A percentile compares a stretch with the other conserved stretches of the same genome.
Evolutionary conservation across 2,888 invertebrate genomes (phyloP).

Genomic region (Microplitis deprimator): DNA sequence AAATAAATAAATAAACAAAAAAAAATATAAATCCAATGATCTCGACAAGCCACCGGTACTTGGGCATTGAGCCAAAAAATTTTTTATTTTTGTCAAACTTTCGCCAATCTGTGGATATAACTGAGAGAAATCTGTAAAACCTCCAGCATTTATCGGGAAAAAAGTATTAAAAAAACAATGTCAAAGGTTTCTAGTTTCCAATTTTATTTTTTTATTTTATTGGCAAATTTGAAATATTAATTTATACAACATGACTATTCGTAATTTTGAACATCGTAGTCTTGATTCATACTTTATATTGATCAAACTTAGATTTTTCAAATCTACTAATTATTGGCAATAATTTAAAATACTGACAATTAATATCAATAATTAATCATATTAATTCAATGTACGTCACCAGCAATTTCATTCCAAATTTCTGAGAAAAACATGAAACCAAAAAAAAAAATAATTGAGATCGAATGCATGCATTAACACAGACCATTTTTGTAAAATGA

Average conservation of each 20-base stretch:
- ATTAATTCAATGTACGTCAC: no score
- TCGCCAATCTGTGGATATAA: not conserved
- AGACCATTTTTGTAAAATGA: no score
- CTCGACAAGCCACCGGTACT: constrained; percentile 1
- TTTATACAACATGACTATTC: not conserved
- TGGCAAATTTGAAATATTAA: not conserved
- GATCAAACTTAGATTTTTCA: no score
- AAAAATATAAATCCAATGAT: not conserved
- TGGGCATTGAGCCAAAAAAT: not conserved
- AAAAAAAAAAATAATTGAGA: no score
- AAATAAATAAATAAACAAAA: not conserved
- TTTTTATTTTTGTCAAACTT: not conserved
- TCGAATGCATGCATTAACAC: no score
- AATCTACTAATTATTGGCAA: no score
- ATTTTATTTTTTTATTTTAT: not conserved
- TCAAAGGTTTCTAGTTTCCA: not conserved
- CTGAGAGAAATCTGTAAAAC: not conserved
- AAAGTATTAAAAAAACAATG: not conserved
- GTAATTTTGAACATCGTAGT: no score
- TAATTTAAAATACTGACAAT: no score
- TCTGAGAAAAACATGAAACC: no score
- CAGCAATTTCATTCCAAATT: no score
- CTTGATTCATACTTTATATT: no score
- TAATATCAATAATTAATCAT: no score
- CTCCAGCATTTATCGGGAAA: not conserved